phyloP scores from a whole-genome alignment of 2,888 invertebrate species.

The Ichneumoninae sp. region DNA sequence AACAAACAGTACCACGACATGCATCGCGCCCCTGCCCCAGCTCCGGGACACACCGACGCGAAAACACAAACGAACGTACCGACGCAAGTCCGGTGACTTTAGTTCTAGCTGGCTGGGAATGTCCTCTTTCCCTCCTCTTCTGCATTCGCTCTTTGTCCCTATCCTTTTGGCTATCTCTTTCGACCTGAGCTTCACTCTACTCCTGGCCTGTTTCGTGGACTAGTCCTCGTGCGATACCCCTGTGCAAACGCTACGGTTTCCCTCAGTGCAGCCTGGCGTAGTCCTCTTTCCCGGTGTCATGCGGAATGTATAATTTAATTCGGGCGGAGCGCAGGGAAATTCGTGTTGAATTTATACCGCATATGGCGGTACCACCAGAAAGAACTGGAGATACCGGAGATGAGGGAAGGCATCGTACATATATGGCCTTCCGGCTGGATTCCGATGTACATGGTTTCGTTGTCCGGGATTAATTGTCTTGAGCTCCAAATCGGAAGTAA shows the following conservation, averaged over 20 bases:
- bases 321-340: slow-evolving; percentile 63
- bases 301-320: slow-evolving; percentile 78
- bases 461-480: not conserved
- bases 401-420: not conserved
- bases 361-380: slow-evolving; percentile 10
- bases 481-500: not conserved
- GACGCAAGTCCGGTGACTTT: slow-evolving; percentile 74
- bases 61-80: slow-evolving; percentile 54
- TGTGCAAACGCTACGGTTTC: slow-evolving; percentile 19
- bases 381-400: not conserved
- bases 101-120: slow-evolving; percentile 45
- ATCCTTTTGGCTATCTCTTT: slow-evolving; percentile 29
- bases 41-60: slow-evolving; percentile 35
- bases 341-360: slow-evolving; percentile 58
- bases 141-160: slow-evolving; percentile 22
- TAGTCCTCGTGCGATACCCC: slow-evolving; percentile 19
- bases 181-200: slow-evolving; percentile 19
- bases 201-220: slow-evolving; percentile 16
- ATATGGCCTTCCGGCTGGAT: slow-evolving; percentile 2
- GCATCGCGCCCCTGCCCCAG: slow-evolving; percentile 71
- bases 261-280: slow-evolving; percentile 26
- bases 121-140: slow-evolving; percentile 35
- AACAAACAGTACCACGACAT: slow-evolving; percentile 81
- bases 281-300: slow-evolving; percentile 1
- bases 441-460: not conserved